Percentiles rank a stretch among this genome's conserved stretches.
phyloP scores from a whole-genome alignment of 2,888 invertebrate species.

The Rhamphomyia laevipes region DNA sequence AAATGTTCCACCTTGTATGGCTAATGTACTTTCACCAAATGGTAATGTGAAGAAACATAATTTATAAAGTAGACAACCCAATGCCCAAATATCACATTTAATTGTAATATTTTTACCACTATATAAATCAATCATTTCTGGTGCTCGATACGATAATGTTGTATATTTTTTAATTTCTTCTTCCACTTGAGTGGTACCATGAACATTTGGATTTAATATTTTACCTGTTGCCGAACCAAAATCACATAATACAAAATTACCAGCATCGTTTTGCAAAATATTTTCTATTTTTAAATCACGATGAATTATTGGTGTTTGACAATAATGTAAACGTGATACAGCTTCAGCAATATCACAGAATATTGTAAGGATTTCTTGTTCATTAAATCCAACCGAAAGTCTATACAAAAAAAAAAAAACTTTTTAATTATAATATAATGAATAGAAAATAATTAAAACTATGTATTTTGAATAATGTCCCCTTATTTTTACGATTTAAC shows the following conservation, averaged over 20 bases:
- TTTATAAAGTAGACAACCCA: constrained; percentile 80
- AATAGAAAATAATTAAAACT: neutral
- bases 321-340: constrained; percentile 80
- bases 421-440: neutral
- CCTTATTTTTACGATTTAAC: no score
- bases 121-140: constrained; percentile 91
- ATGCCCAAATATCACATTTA: constrained; percentile 83
- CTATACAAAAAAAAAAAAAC: constrained; percentile 26
- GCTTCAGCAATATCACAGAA: constrained; percentile 89
- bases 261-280: constrained; percentile 66
- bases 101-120: constrained; percentile 69
- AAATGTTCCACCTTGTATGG: constrained; percentile 82
- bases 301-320: constrained; percentile 87
- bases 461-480: no score
- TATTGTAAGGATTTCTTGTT: constrained; percentile 68
- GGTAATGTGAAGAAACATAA: constrained; percentile 81
- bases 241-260: constrained; percentile 80
- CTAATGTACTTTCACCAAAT: constrained; percentile 85
- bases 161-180: constrained; percentile 83
- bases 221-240: constrained; percentile 89
- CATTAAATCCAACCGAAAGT: constrained; percentile 58
- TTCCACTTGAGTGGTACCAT: constrained; percentile 59
- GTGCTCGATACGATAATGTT: constrained; percentile 77
- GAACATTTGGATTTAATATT: constrained; percentile 52
- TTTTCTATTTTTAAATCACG: constrained; percentile 89